A percentile compares a stretch with the other conserved stretches of the same genome.
Conservation (phyloP, 2,888 invertebrate species). For the Blomia tropicalis region DNA sequence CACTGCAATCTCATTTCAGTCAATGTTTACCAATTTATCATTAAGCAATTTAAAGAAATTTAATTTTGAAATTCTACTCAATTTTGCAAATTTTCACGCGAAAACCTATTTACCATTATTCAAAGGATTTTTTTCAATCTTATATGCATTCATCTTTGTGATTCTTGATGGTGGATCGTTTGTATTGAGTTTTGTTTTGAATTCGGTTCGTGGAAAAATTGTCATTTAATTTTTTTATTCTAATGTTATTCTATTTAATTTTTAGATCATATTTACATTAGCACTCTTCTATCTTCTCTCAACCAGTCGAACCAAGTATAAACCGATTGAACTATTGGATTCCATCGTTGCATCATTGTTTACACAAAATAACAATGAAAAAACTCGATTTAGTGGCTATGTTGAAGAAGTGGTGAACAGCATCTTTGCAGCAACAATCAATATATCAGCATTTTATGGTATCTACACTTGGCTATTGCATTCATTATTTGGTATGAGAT, state of each 20-base stretch:
- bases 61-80: constrained; percentile 3
- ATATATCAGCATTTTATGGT: constrained; percentile 91
- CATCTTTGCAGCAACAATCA: constrained; percentile 86
- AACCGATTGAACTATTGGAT: constrained; percentile 74
- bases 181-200: constrained; percentile 66
- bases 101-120: not conserved
- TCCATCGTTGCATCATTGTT: constrained; percentile 35
- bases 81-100: constrained; percentile 2
- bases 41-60: constrained; percentile 1
- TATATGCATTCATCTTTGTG: constrained; percentile 50
- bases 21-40: not conserved
- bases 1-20: not conserved
- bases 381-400: constrained; percentile 51
- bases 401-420: constrained; percentile 76
- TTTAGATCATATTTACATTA: constrained; percentile 85
- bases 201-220: constrained; percentile 60
- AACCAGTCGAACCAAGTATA: constrained; percentile 67
- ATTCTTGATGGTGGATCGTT: constrained; percentile 62
- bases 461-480: constrained; percentile 96
- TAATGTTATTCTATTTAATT: constrained; percentile 26
- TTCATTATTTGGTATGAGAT: constrained; percentile 67
- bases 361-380: constrained; percentile 7
- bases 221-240: constrained; percentile 20
- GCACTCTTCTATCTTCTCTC: constrained; percentile 86
- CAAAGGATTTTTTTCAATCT: constrained; percentile 35